These are phyloP conservation scores for Falco naumanni DNA, from an alignment of 2,797 vertebrate species.

Conservation along the genomic window DNA sequence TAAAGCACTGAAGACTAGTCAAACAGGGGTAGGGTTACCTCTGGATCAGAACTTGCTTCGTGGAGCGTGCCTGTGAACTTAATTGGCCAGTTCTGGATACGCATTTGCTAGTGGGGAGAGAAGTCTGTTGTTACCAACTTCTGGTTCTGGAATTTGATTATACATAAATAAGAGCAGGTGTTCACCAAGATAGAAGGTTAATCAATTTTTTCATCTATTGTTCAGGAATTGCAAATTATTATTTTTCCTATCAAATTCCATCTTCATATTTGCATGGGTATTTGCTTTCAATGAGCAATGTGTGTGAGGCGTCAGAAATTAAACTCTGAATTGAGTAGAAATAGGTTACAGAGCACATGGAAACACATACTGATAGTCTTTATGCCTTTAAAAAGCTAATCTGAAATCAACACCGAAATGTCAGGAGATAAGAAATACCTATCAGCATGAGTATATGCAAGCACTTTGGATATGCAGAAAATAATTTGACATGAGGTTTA, in stretches of 20 bases:
- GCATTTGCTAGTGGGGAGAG: not conserved
- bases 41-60: not conserved
- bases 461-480: not conserved
- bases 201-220: not conserved
- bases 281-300: not conserved
- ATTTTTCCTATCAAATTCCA: not conserved
- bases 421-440: slow-evolving; percentile 29
- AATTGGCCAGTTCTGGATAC: not conserved
- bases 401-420: not conserved
- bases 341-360: not conserved
- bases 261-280: not conserved
- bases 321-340: not conserved
- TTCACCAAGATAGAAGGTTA: not conserved
- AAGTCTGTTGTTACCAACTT: not conserved
- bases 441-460: not conserved
- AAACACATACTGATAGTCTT: not conserved
- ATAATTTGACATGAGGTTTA: slow-evolving; percentile 15
- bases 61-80: not conserved
- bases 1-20: not conserved
- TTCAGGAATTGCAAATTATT: not conserved
- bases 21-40: not conserved
- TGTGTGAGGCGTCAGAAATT: not conserved
- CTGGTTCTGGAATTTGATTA: not conserved
- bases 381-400: slow-evolving; percentile 15
- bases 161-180: not conserved